Evolutionary conservation across 64 coral and sea anemone species (phyloP).

Genomic region (Montipora foliosa): DNA sequence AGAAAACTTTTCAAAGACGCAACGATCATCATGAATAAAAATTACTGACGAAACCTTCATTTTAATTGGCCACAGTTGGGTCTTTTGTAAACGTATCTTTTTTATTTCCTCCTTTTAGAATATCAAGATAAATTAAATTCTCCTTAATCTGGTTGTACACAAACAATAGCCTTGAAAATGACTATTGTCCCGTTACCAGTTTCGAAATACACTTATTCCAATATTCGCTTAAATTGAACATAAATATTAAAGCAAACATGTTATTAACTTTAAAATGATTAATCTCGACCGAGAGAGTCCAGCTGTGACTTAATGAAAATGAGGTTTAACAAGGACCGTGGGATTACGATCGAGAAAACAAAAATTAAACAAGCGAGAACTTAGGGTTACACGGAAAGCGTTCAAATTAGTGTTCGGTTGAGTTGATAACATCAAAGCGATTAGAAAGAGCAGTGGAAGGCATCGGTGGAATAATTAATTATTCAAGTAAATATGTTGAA

Average conservation of each 20-base stretch:
- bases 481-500: conserved; percentile 96
- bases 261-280: conserved; percentile 99
- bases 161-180: conserved; percentile 47
- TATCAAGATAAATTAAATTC: conserved; percentile 24
- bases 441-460: conserved; percentile 45
- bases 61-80: conserved; percentile 51
- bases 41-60: conserved; percentile 41
- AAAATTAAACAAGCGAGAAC: not conserved
- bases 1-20: conserved; percentile 63
- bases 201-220: conserved; percentile 90
- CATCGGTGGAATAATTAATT: conserved; percentile 78
- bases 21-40: conserved; percentile 73
- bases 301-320: conserved; percentile 96
- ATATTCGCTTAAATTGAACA: conserved; percentile 95
- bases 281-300: conserved; percentile 74
- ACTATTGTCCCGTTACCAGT: conserved; percentile 40
- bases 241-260: conserved; percentile 99
- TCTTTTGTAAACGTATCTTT: not conserved
- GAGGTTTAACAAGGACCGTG: conserved; percentile 79
- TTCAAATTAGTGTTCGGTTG: conserved; percentile 3
- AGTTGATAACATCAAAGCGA: conserved; percentile 1
- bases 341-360: conserved; percentile 42
- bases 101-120: not conserved
- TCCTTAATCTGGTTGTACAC: not conserved
- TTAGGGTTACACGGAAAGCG: not conserved